A percentile compares a stretch with the other conserved stretches of the same genome.
These are phyloP conservation scores for Circaetus cinerascens DNA, from an alignment of 2,113 vertebrate species.

Conservation along the genomic window DNA sequence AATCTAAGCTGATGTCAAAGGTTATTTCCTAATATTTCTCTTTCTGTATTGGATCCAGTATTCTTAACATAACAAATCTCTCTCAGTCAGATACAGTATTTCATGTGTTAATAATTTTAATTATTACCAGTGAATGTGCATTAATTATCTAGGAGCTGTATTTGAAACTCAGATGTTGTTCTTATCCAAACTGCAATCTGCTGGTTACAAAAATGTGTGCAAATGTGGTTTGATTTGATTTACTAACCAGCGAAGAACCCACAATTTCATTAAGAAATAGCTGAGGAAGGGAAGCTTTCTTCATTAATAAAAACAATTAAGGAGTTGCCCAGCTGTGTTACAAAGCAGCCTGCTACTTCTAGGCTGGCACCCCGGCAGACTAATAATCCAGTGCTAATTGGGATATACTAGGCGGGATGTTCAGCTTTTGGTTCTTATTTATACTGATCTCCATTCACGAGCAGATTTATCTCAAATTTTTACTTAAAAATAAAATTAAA, in stretches of 20 bases:
- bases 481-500: background rate
- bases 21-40: background rate
- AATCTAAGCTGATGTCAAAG: background rate
- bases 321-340: constrained; percentile 38
- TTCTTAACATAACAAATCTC: background rate
- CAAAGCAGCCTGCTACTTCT: background rate
- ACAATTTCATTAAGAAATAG: constrained; percentile 53
- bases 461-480: background rate
- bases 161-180: constrained; percentile 2
- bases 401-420: background rate
- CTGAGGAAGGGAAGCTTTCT: constrained; percentile 46
- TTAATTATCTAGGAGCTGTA: background rate
- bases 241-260: constrained; percentile 18
- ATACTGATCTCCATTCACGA: background rate
- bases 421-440: constrained; percentile 30
- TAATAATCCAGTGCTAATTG: constrained; percentile 34
- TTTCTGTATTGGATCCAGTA: background rate
- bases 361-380: background rate
- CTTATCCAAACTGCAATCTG: background rate
- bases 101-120: background rate
- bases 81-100: background rate
- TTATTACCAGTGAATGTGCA: background rate
- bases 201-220: constrained; percentile 4
- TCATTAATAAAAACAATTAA: constrained; percentile 75
- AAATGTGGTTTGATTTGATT: constrained; percentile 39